A percentile compares a stretch with the other conserved stretches of the same genome.
phyloP scores from a whole-genome alignment of 1,140 invertebrate species.

The Tetragonula clypearis region DNA sequence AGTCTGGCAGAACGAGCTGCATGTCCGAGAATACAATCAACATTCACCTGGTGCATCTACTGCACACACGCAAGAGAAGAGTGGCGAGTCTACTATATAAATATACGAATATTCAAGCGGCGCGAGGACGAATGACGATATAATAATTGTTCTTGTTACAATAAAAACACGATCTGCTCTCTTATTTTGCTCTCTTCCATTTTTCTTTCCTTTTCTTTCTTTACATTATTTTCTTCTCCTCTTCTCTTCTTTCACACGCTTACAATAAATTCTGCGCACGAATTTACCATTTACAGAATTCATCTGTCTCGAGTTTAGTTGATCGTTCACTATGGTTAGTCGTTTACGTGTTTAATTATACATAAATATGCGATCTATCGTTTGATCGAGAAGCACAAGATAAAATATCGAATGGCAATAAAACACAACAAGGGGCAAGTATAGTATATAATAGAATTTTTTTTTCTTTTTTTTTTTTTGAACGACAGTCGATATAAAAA shows the following conservation, averaged over 20 bases:
- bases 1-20: constrained; percentile 46
- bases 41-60: constrained; percentile 14
- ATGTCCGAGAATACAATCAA: constrained; percentile 27
- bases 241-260: background rate
- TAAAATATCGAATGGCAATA: constrained; percentile 77
- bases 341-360: constrained; percentile 60
- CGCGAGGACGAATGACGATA: constrained; percentile 39
- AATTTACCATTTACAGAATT: background rate
- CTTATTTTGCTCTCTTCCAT: background rate
- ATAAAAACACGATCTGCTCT: constrained; percentile 18
- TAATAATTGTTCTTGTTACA: constrained; percentile 39
- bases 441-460: constrained; percentile 62
- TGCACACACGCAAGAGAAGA: constrained; percentile 12
- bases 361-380: constrained; percentile 70
- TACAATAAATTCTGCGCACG: background rate
- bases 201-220: background rate
- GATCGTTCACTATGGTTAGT: constrained; percentile 47
- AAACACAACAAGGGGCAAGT: constrained; percentile 77
- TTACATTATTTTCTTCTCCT: background rate
- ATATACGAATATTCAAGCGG: constrained; percentile 52
- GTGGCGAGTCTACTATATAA: constrained; percentile 40
- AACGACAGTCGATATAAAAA: constrained; percentile 69
- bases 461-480: constrained; percentile 56
- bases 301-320: background rate
- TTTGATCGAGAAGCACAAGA: constrained; percentile 72